Base-by-base conservation (phyloP, 2,113 vertebrate species). In the Scytalopus superciliaris region DNA sequence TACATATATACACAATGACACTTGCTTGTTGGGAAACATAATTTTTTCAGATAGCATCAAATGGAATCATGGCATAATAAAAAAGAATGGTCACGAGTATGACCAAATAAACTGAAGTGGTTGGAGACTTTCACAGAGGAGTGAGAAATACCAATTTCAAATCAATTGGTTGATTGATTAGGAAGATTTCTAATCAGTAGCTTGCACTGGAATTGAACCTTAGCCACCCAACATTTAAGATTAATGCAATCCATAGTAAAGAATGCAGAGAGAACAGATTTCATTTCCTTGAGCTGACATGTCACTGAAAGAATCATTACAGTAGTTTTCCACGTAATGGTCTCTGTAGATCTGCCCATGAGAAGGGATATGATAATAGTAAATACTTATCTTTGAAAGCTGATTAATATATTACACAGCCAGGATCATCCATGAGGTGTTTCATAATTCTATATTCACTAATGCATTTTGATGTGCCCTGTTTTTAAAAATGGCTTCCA, bases 141-240 rank as follows among this genome's bases (percentile, higher is more conserved):
- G 22, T 69, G 45, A 83, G 49, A 90, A 93, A 87, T 10, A 5
- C 35, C 62, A 57, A 87, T 84, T 90, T 90, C 57, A 69, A 57
- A 83, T 66, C 62, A 93, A 73, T 30, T 75, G 70, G 22, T 24
- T 85, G 75, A 88, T 66, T 59, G 57, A 85, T 94, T 79, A 88
- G 44, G 67, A 90, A 83, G 63, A 72, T 85, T 83, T 40, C 82
- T 93, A 73, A 91, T 90, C 70, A 87, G 82, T n/a, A 90, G 27
- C 40, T 50, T 92, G 79, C 72, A 83, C n/a, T 77, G 70, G 63
- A 82, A 87, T 83, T 94, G 75, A 83, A 90, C 30, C 17, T 63
- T 67, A 80, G 39, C 39, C 70, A 83, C 35, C 45, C 47, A 23
- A 84, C 39, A 87, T 79, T 72, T 66, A 60, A 82, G 87, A 91